phyloP scores from a whole-genome alignment of 2,113 vertebrate species.

The Melanotaenia duboulayi region DNA sequence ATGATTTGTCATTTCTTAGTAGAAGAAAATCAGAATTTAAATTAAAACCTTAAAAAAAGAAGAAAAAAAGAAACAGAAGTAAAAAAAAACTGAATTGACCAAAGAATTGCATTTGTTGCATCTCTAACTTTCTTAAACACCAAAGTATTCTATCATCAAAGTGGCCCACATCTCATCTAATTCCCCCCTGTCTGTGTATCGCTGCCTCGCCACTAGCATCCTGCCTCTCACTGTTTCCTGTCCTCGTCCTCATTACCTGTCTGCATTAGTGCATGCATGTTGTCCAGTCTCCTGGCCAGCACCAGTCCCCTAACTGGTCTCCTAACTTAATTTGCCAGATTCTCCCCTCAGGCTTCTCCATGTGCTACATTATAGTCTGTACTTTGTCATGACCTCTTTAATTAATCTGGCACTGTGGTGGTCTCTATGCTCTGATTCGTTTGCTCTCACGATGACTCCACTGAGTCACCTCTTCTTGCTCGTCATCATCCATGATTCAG shows the following conservation, averaged over 20 bases:
- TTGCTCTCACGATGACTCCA: slow-evolving; percentile 18
- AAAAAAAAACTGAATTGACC: no score
- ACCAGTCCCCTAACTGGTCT: no score
- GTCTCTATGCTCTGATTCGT: slow-evolving; percentile 35
- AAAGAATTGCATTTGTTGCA: background rate
- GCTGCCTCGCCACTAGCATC: slow-evolving; percentile 5
- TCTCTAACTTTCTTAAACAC: background rate
- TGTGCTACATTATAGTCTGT: slow-evolving; percentile 29
- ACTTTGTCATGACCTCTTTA: slow-evolving; percentile 25
- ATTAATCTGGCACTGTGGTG: slow-evolving; percentile 14
- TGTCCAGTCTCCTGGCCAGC: background rate
- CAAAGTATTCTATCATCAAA: background rate
- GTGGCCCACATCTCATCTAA: slow-evolving; percentile 9
- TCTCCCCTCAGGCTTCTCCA: slow-evolving; percentile 1
- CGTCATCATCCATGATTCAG: slow-evolving; percentile 12
- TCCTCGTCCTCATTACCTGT: slow-evolving; percentile 27
- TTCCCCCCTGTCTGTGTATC: slow-evolving; percentile 3
- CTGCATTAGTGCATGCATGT: slow-evolving; percentile 50
- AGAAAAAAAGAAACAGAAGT: no score
- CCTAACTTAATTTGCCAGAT: no score
- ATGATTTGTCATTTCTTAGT: no score
- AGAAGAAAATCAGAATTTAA: no score
- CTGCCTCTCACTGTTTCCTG: background rate
- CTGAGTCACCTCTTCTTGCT: slow-evolving; percentile 8
- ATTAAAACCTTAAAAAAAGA: no score